phyloP scores from a whole-genome alignment of 2,797 vertebrate genomes.

The Sebastes miniatus region DNA sequence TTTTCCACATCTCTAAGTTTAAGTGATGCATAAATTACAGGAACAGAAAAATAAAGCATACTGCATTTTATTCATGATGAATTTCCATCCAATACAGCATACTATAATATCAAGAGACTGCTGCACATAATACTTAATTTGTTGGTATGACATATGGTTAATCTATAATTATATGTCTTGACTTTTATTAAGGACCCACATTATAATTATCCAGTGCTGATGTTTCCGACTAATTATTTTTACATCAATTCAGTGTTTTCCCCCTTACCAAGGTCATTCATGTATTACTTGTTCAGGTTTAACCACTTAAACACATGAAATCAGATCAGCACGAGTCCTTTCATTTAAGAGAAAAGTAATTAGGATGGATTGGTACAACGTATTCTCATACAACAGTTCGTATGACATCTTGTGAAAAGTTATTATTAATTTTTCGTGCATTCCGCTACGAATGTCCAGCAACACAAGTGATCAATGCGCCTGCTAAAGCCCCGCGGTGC shows the following conservation, averaged over 20 bases:
- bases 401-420: too few species aligned
- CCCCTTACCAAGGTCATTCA: too few species aligned
- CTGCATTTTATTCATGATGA: conserved; percentile 1
- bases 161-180: background rate
- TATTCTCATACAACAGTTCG: too few species aligned
- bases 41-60: background rate
- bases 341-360: too few species aligned
- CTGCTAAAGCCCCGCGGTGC: too few species aligned
- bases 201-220: background rate
- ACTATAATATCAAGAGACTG: background rate
- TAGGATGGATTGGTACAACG: too few species aligned
- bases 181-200: background rate
- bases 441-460: fast-evolving
- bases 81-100: background rate
- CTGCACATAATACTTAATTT: background rate
- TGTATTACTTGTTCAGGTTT: too few species aligned
- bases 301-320: too few species aligned
- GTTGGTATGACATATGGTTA: background rate
- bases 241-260: too few species aligned
- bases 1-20: background rate
- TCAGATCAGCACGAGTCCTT: too few species aligned
- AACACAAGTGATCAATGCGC: too few species aligned
- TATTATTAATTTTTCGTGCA: too few species aligned
- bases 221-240: background rate
- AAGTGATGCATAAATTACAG: conserved; percentile 24